Percentiles rank a stretch among this genome's conserved stretches.
Evolutionary conservation across 2,797 vertebrate genomes (phyloP).

Genomic region (Cynopterus sphinx): DNA sequence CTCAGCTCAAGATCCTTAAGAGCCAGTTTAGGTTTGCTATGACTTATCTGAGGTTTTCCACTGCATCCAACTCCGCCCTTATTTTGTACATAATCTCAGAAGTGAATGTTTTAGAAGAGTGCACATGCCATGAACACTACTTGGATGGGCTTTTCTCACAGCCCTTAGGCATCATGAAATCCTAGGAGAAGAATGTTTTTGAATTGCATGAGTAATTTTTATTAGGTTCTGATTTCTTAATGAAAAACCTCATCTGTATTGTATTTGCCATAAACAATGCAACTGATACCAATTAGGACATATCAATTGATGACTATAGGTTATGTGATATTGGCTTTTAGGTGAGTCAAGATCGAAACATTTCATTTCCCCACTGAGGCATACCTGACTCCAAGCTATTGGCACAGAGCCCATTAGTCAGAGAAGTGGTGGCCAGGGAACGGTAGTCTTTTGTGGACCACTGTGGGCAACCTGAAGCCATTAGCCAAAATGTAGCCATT

Average conservation of each 20-base stretch:
- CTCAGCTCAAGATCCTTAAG: neutral
- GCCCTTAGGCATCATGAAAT: constrained; percentile 21
- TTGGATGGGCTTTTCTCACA: constrained; percentile 19
- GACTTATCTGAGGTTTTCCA: constrained; percentile 14
- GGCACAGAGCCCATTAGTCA: neutral
- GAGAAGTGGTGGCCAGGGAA: neutral
- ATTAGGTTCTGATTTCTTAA: constrained; percentile 62
- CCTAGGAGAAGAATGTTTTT: constrained; percentile 13
- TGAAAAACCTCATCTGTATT: constrained; percentile 40
- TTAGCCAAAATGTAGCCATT: neutral
- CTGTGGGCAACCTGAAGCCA: neutral
- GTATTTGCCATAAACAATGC: constrained; percentile 45
- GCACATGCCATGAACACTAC: neutral
- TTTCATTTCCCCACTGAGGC: neutral
- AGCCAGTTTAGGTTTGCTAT: neutral
- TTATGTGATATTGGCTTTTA: constrained; percentile 38
- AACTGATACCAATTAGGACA: constrained; percentile 1
- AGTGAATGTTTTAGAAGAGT: constrained; percentile 38
- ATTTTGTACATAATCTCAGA: constrained; percentile 41
- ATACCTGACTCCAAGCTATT: neutral
- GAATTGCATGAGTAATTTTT: constrained; percentile 19
- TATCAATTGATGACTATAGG: neutral
- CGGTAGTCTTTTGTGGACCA: neutral
- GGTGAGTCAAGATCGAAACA: constrained; percentile 7
- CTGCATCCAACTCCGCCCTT: neutral